These are phyloP conservation scores for Altica lythri DNA, from an alignment of 2,888 invertebrate species.

Conservation along the genomic window DNA sequence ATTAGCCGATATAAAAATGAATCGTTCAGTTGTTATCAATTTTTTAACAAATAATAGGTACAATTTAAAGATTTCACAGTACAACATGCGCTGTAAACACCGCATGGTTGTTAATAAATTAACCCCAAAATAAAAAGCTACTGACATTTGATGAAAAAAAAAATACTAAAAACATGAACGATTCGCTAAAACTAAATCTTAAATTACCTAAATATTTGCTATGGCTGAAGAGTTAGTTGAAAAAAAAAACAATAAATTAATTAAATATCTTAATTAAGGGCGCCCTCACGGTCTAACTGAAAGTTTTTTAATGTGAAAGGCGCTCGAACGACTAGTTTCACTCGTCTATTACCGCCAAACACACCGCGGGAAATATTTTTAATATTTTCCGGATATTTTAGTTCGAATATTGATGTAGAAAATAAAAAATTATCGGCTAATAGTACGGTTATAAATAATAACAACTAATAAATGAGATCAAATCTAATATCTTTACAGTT, in stretches of 20 bases:
- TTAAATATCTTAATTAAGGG: conserved; percentile 38
- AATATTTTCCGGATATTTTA: conserved; percentile 13
- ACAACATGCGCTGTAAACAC: no score
- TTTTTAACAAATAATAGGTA: not conserved
- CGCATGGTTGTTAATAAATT: no score
- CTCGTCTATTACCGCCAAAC: conserved; percentile 44
- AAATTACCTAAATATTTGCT: conserved; percentile 30
- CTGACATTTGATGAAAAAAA: no score
- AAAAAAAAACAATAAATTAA: conserved; percentile 43
- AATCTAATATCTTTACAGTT: no score
- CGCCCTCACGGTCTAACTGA: conserved; percentile 16
- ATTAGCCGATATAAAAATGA: conserved; percentile 54
- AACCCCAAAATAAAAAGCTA: no score
- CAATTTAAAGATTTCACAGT: no score
- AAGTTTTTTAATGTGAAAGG: conserved; percentile 10
- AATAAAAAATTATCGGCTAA: conserved; percentile 53
- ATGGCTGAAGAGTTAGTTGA: conserved; percentile 28
- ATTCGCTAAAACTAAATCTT: conserved; percentile 41
- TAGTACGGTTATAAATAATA: conserved; percentile 45
- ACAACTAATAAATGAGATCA: not conserved
- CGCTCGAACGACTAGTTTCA: conserved; percentile 45
- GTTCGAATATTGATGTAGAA: conserved; percentile 30
- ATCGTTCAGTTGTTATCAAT: conserved; percentile 6
- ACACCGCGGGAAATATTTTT: conserved; percentile 21
- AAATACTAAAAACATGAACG: conserved; percentile 14